Conservation (phyloP, 1,140 invertebrate genomes). For the Physella acuta region DNA sequence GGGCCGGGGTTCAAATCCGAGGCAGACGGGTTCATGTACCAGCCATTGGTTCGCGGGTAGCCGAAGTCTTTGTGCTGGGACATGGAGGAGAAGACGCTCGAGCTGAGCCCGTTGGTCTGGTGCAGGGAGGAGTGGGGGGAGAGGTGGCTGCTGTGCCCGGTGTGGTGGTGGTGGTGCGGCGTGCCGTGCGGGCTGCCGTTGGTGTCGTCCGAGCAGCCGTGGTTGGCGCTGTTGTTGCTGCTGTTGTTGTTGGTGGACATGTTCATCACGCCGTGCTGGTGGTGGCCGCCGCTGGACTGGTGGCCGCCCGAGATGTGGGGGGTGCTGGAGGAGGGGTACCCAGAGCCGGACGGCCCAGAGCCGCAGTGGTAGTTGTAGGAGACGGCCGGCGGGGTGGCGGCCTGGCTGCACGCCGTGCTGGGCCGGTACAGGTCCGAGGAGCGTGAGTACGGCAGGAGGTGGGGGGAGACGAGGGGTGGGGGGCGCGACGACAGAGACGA, state of each 20-base stretch:
- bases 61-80: conserved; percentile 33
- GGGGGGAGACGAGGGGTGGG: conserved; percentile 40
- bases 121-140: conserved; percentile 27
- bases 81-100: conserved; percentile 41
- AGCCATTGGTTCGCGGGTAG: conserved; percentile 44
- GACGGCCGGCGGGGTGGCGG: conserved; percentile 29
- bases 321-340: conserved; percentile 13
- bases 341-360: not conserved
- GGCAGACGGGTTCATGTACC: conserved; percentile 47
- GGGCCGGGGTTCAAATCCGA: conserved; percentile 42
- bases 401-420: conserved; percentile 36
- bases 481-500: conserved; percentile 40
- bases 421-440: conserved; percentile 45
- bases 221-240: conserved; percentile 29
- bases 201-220: conserved; percentile 28
- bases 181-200: conserved; percentile 38
- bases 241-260: conserved; percentile 31
- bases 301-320: conserved; percentile 9
- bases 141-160: conserved; percentile 23
- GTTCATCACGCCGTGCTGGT: conserved; percentile 31
- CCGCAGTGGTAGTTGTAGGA: conserved; percentile 36
- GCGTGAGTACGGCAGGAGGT: conserved; percentile 42
- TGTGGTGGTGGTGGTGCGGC: conserved; percentile 42
- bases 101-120: conserved; percentile 42
- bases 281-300: conserved; percentile 10